phyloP scores from a whole-genome alignment of 2,797 vertebrate genomes.

The Cryptoprocta ferox region DNA sequence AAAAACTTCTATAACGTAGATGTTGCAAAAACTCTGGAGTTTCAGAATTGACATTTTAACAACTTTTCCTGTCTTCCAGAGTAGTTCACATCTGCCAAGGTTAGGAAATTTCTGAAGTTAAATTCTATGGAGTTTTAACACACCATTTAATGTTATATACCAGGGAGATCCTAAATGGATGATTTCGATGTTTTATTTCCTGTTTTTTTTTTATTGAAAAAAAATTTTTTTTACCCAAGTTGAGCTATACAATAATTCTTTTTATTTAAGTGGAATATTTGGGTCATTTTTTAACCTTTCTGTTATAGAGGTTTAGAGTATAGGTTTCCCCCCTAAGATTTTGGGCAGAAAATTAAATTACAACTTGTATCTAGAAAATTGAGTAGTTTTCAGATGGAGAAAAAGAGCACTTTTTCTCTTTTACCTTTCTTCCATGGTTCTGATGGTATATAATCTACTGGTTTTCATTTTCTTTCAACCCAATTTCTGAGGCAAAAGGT shows the following conservation, averaged over 20 bases:
- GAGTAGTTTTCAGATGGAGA: background rate
- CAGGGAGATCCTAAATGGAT: background rate
- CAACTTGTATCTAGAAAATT: constrained; percentile 41
- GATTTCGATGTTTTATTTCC: background rate
- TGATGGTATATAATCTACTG: background rate
- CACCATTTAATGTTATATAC: background rate
- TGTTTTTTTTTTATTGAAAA: background rate
- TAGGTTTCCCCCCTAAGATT: background rate
- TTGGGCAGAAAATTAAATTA: constrained; percentile 42
- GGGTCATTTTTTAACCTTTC: background rate
- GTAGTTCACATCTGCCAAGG: background rate
- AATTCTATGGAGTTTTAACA: background rate
- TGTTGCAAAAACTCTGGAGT: background rate
- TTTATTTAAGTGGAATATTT: constrained; percentile 36
- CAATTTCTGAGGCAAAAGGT: background rate
- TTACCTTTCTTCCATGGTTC: background rate
- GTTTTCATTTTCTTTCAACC: background rate
- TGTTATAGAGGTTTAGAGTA: background rate
- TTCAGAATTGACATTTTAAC: background rate
- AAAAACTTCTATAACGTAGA: background rate
- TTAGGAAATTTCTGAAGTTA: constrained; percentile 39
- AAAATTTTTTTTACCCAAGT: background rate
- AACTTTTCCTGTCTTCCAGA: background rate
- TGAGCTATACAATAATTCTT: background rate
- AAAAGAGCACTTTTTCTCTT: background rate